These are phyloP conservation scores for Sarotherodon lohbergeri DNA, from an alignment of 2,113 vertebrate species.

Conservation along the genomic window DNA sequence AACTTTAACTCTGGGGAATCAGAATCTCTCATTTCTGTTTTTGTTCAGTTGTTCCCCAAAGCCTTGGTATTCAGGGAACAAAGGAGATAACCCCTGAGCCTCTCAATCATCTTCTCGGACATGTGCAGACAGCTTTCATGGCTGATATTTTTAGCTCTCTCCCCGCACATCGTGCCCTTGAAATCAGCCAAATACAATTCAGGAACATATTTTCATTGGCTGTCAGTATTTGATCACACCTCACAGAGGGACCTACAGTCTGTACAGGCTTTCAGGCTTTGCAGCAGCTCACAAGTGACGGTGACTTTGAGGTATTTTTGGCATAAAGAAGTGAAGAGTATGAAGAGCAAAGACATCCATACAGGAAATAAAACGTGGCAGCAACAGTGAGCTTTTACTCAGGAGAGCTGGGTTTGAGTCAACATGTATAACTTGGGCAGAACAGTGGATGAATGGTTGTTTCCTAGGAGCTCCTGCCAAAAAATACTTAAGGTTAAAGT, in stretches of 20 bases:
- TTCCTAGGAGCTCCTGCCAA: not conserved
- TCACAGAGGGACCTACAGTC: not conserved
- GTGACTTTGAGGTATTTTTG: not conserved
- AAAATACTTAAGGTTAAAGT: not conserved
- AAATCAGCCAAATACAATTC: not conserved
- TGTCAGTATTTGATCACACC: not conserved
- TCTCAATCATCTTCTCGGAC: not conserved
- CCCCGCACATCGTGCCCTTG: not conserved
- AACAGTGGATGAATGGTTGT: not conserved
- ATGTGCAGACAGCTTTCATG: not conserved
- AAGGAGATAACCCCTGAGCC: not conserved
- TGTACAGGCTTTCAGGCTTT: not conserved
- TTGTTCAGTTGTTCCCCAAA: not conserved
- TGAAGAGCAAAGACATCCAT: not conserved
- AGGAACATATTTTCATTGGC: not conserved
- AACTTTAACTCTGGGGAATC: accelerated
- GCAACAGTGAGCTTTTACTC: not conserved
- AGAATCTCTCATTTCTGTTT: not conserved
- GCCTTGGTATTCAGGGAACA: not conserved
- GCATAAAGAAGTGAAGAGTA: not conserved
- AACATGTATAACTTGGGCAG: not conserved
- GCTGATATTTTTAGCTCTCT: not conserved
- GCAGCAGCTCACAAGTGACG: not conserved
- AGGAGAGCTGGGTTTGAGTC: not conserved
- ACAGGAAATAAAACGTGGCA: not conserved